Percentiles rank a stretch among this genome's conserved stretches.
Evolutionary conservation across 1,140 invertebrate genomes (phyloP).

Genomic region (Chironomus striatipennis): DNA sequence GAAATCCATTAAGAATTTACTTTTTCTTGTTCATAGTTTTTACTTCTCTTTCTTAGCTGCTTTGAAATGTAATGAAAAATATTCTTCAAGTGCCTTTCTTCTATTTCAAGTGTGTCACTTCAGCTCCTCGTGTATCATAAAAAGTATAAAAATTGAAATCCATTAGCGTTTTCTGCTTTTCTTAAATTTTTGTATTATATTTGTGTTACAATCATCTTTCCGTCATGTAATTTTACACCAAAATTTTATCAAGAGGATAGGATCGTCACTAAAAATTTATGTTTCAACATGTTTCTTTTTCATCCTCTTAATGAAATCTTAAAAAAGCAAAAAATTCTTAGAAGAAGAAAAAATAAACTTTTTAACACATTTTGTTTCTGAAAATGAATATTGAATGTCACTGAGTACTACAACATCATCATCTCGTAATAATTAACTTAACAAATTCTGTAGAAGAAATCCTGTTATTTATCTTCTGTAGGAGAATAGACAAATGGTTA

Average conservation of each 20-base stretch:
- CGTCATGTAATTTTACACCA: background rate
- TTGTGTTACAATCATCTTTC: background rate
- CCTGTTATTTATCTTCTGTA: background rate
- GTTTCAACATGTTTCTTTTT: background rate
- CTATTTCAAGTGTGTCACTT: constrained; percentile 1
- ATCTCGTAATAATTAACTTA: background rate
- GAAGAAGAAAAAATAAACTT: background rate
- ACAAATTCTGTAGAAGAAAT: constrained; percentile 3
- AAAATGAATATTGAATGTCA: too few species aligned
- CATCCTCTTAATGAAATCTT: background rate
- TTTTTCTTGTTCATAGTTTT: background rate
- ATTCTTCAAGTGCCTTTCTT: constrained; percentile 3
- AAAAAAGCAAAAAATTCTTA: background rate
- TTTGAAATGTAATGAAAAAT: background rate
- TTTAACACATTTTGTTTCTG: too few species aligned
- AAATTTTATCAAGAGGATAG: background rate
- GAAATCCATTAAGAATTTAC: constrained; percentile 1
- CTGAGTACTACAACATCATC: too few species aligned
- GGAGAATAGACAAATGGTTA: too few species aligned
- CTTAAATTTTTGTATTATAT: background rate
- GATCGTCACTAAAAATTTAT: background rate
- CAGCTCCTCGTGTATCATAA: background rate
- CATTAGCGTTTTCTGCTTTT: background rate
- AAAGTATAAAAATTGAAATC: background rate
- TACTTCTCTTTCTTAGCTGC: background rate